A percentile compares a stretch with the other conserved stretches of the same genome.
phyloP scores from a whole-genome alignment of 2,888 invertebrate species.

The Dicranocentrus wangi region DNA sequence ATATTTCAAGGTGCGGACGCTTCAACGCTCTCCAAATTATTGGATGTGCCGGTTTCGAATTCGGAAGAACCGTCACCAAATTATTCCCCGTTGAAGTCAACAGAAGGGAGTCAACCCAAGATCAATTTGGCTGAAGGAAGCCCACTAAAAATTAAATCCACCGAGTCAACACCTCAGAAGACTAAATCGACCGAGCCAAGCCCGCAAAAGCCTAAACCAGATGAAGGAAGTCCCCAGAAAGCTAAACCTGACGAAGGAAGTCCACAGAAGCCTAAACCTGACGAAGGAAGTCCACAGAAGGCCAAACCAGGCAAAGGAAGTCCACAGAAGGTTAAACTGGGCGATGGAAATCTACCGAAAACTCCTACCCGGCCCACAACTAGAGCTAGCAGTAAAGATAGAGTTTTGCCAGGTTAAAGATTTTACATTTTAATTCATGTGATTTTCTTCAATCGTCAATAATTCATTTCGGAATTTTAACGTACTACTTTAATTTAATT shows the following conservation, averaged over 20 bases:
- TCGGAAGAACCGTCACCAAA: conserved; percentile 4
- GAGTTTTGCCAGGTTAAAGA: not conserved
- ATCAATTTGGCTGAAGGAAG: too few species aligned
- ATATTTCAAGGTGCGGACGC: conserved; percentile 6
- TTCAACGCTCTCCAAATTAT: conserved; percentile 30
- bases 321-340: not conserved
- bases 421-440: not conserved
- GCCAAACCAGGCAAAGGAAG: conserved; percentile 1
- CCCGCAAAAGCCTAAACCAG: too few species aligned
- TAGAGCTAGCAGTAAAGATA: conserved; percentile 10
- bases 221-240: too few species aligned
- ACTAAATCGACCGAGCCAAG: too few species aligned
- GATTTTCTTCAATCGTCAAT: too few species aligned
- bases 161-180: too few species aligned
- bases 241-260: too few species aligned
- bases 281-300: not conserved
- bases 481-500: not conserved
- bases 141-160: too few species aligned
- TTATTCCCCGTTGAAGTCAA: not conserved
- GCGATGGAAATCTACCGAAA: conserved; percentile 1
- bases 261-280: conserved; percentile 16
- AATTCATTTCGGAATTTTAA: not conserved
- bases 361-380: not conserved
- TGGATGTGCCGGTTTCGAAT: conserved; percentile 10
- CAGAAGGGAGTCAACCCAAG: not conserved